Conservation (phyloP, 2,888 invertebrate genomes). For the Cepaea hortensis region DNA sequence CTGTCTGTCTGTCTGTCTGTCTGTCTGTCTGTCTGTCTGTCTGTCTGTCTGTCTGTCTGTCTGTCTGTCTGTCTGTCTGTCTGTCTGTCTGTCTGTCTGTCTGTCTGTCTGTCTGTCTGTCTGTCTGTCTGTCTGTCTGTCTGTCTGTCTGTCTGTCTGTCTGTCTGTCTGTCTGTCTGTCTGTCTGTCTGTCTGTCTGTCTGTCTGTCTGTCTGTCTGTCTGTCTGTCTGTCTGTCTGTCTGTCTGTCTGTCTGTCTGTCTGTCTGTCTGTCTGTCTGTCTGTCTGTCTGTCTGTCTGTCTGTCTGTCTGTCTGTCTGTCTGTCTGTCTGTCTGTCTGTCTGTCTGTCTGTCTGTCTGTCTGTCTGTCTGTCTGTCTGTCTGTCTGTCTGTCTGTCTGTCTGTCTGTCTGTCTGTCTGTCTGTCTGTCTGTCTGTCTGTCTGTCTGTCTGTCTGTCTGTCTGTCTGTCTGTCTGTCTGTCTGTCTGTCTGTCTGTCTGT, state of each 20-base stretch:
- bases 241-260: neutral
- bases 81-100: neutral
- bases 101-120: neutral
- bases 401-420: no score
- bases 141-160: neutral
- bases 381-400: no score
- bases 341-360: no score
- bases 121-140: neutral
- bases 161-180: constrained; percentile 1
- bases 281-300: no score
- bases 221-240: neutral
- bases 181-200: constrained; percentile 20
- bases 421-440: no score
- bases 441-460: no score
- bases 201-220: constrained; percentile 10
- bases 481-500: no score
- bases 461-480: no score
- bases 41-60: neutral
- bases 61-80: neutral
- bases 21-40: neutral
- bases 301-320: no score
- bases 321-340: no score
- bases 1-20: neutral
- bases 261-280: no score
- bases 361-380: no score